These are phyloP conservation scores for Stigmatopora argus DNA, from an alignment of 2,113 vertebrate genomes.

Conservation along the genomic window DNA sequence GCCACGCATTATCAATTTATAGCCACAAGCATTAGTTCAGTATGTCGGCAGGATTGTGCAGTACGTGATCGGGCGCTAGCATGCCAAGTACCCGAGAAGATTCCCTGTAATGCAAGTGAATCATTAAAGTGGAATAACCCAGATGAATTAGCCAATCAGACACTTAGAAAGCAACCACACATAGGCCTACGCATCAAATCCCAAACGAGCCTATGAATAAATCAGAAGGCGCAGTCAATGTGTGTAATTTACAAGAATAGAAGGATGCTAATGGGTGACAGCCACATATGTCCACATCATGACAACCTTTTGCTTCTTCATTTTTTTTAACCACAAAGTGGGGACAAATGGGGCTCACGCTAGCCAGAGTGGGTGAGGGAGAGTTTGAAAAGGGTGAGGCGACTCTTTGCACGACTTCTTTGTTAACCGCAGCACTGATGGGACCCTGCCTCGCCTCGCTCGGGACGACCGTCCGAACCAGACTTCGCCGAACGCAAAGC, in stretches of 20 bases:
- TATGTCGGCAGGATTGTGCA: background rate
- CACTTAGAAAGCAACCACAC: slow-evolving; percentile 17
- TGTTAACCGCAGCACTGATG: slow-evolving; percentile 60
- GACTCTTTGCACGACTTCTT: slow-evolving; percentile 57
- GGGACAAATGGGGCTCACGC: slow-evolving; percentile 49
- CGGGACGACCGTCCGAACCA: slow-evolving; percentile 28
- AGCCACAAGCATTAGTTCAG: slow-evolving; percentile 28
- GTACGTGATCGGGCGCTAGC: slow-evolving; percentile 10
- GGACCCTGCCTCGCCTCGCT: slow-evolving; percentile 33
- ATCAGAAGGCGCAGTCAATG: slow-evolving; percentile 52
- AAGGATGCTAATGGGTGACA: slow-evolving; percentile 50
- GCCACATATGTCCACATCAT: slow-evolving; percentile 23
- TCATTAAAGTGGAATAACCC: slow-evolving; percentile 34
- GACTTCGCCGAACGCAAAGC: slow-evolving; percentile 17
- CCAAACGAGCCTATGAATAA: slow-evolving; percentile 68
- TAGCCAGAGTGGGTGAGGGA: slow-evolving; percentile 34
- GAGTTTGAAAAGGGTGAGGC: slow-evolving; percentile 46
- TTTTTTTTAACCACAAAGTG: slow-evolving; percentile 57
- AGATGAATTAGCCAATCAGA: slow-evolving; percentile 30
- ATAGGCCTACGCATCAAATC: slow-evolving; percentile 28
- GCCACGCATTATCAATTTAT: slow-evolving; percentile 33
- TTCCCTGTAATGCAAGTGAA: slow-evolving; percentile 27
- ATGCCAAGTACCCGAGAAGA: slow-evolving; percentile 42
- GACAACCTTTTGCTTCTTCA: slow-evolving; percentile 51
- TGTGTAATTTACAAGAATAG: slow-evolving; percentile 45